Evolutionary conservation across 2,888 invertebrate species (phyloP).

Genomic region (Sinelater perroti): DNA sequence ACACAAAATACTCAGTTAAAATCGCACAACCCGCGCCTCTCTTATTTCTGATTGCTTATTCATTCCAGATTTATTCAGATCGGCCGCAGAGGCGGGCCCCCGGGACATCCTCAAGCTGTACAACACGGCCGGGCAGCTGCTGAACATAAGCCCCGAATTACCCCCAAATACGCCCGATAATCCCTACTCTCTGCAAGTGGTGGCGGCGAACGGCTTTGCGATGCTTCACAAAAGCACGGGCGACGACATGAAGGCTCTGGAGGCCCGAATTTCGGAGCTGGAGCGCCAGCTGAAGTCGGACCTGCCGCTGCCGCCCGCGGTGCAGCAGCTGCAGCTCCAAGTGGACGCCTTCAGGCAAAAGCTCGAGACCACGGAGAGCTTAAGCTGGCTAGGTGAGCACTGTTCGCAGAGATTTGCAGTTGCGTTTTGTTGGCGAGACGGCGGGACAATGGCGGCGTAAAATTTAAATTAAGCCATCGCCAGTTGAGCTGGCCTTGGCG

Average conservation of each 20-base stretch:
- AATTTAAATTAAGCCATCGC: background rate
- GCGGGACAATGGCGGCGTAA: background rate
- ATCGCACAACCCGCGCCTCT: no score
- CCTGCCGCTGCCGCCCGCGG: conserved; percentile 63
- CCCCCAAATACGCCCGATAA: conserved; percentile 66
- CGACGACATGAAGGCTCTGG: conserved; percentile 66
- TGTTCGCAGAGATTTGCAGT: background rate
- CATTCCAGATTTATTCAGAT: conserved; percentile 69
- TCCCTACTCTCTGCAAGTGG: conserved; percentile 62
- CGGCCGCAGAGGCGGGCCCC: conserved; percentile 73
- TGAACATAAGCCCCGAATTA: conserved; percentile 70
- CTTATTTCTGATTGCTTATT: no score
- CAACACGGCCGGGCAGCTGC: conserved; percentile 67
- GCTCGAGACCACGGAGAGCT: conserved; percentile 69
- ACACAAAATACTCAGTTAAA: no score
- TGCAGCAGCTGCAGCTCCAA: conserved; percentile 67
- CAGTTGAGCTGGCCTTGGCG: no score
- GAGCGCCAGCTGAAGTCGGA: conserved; percentile 66
- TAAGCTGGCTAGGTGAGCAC: conserved; percentile 69
- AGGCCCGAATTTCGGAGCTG: conserved; percentile 66
- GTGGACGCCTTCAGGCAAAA: conserved; percentile 68
- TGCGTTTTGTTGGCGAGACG: no score
- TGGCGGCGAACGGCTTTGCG: conserved; percentile 58
- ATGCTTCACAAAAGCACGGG: conserved; percentile 59
- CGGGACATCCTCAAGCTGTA: conserved; percentile 72